Conservation (phyloP, 2,113 vertebrate species). For the Brachyistius frenatus region DNA sequence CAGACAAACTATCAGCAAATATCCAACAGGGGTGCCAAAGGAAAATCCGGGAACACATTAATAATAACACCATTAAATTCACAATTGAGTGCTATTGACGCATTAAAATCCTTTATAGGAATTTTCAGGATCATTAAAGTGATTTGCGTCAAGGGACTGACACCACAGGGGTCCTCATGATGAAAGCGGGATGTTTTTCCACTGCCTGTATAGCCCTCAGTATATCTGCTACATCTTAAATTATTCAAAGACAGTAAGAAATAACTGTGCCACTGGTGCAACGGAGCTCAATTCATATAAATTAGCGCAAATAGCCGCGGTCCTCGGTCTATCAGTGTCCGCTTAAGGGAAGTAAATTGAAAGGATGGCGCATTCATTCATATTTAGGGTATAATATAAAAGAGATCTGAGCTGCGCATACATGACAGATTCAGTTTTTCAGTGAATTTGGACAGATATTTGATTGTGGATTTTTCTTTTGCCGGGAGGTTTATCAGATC, state of each 20-base stretch:
- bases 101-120: not conserved
- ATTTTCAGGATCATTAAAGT: constrained; percentile 51
- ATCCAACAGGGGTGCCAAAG: constrained; percentile 1
- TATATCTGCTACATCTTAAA: constrained; percentile 53
- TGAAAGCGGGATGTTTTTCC: constrained; percentile 34
- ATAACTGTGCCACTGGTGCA: constrained; percentile 37
- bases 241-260: constrained; percentile 52
- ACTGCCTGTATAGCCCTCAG: constrained; percentile 13
- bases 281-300: constrained; percentile 11
- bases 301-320: constrained; percentile 35
- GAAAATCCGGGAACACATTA: not conserved
- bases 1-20: constrained; percentile 26
- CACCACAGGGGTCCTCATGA: constrained; percentile 53
- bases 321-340: constrained; percentile 16
- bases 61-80: constrained; percentile 10
- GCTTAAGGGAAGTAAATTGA: constrained; percentile 3
- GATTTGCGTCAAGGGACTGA: constrained; percentile 33
- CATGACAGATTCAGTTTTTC: not conserved
- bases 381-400: not conserved
- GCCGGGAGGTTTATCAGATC: not conserved
- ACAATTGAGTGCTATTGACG: not conserved
- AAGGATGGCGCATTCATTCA: constrained; percentile 41
- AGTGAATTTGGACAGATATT: not conserved
- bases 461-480: no score
- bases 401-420: not conserved